Base-by-base conservation (phyloP, 2,888 invertebrate genomes). In the Ennomos quercinarius region DNA sequence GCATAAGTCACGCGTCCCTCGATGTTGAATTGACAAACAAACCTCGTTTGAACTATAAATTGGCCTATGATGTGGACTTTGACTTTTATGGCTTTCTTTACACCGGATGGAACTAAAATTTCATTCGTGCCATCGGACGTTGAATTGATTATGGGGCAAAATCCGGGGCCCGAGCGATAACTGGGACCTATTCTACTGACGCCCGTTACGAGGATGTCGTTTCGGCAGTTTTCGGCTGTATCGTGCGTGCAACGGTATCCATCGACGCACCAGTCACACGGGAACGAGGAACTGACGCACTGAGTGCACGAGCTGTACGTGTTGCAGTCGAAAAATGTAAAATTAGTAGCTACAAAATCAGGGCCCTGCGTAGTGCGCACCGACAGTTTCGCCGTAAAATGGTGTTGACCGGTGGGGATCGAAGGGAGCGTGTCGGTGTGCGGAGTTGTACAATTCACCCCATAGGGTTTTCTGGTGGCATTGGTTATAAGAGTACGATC, bases 221-320 rank as follows among this genome's bases (percentile, higher is more conserved):
- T 97, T 61, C 97, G 94, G 86, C 98, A 99, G 86, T 98, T 98
- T 87, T 98, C 98, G 8, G 98, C 98, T 0, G 98, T 97, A 81
- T 98, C 98, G 79, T 98, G 98, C 0, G 99, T 98, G 87, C 99
- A 99, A 56, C 98, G 95, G 88, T 99, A 98, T 10, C 97, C 98
- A 81, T 98, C 98, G 17, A 99, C 98, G 86, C 99, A 99, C 99
- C 99, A 99, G 85, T 99, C 99, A 86, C 99, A 99, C 0, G 99
- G 99, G 84, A 99, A 99, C 54, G 96, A 96, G 11, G 98, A 98
- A 50, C 98, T 97, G 11, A 99, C 99, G 91, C 99, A 99, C 77
- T 97, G 96, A 8, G 98, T 98, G 87, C 99, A 99, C 63, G 98
- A 98, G 74, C 96, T 96, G 92, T 99, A 99, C 35, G 99, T 97